Percentiles rank a stretch among this genome's conserved stretches.
Evolutionary conservation across 2,797 vertebrate species (phyloP).

Genomic region (Rhinella marina): DNA sequence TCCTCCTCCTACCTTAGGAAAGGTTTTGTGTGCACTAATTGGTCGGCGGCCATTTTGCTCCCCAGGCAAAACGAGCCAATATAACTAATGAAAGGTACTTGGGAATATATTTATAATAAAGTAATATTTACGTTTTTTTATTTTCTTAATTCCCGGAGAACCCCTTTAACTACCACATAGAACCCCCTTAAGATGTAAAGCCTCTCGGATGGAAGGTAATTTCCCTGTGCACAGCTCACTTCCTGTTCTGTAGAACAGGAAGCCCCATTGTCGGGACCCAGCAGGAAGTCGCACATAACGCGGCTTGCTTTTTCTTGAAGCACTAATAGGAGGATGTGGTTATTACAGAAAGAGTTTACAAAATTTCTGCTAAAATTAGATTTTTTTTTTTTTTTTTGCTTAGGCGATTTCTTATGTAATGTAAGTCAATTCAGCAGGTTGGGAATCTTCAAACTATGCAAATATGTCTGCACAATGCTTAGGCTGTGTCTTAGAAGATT

Average conservation of each 20-base stretch:
- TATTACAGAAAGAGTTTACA: not conserved
- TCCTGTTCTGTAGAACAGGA: not conserved
- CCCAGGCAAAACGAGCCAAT: no score
- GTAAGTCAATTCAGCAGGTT: no score
- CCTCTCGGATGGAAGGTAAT: not conserved
- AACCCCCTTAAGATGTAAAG: not conserved
- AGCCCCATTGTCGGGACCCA: not conserved
- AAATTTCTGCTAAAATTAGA: not conserved
- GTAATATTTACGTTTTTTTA: no score
- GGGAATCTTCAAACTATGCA: no score
- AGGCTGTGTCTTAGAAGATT: no score
- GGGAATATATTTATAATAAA: no score
- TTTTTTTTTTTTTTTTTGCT: not conserved
- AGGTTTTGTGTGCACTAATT: no score
- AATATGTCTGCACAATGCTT: no score
- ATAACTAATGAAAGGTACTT: no score
- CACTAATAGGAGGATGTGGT: not conserved
- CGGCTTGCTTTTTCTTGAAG: not conserved
- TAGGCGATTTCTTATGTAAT: not conserved
- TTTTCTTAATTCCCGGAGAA: no score
- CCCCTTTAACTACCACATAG: not conserved
- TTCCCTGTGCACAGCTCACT: not conserved
- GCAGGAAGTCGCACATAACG: slow-evolving; percentile 1
- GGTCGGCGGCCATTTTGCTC: no score
- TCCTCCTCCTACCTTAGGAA: no score